Conservation (phyloP, 1,140 invertebrate species). For the Temnothorax nylanderi region DNA sequence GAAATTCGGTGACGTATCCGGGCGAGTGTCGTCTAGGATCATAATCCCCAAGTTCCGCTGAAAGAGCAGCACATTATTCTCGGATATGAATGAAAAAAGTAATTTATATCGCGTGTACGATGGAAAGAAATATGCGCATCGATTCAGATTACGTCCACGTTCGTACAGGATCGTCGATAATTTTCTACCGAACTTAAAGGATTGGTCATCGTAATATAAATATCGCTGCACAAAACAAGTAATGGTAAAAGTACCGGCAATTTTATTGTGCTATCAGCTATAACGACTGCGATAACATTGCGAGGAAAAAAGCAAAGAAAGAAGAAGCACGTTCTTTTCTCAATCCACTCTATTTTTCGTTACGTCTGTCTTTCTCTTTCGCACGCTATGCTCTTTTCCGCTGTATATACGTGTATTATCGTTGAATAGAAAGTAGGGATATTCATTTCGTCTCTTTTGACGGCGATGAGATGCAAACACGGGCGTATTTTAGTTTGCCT, state of each 20-base stretch:
- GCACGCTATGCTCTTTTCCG: neutral
- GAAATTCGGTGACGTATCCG: slow-evolving; percentile 98
- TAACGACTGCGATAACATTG: neutral
- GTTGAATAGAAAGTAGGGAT: slow-evolving; percentile 73
- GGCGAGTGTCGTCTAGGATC: slow-evolving; percentile 95
- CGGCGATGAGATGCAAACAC: slow-evolving; percentile 83
- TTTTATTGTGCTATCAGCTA: neutral
- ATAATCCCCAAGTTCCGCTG: slow-evolving; percentile 99
- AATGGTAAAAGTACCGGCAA: neutral
- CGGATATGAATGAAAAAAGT: neutral
- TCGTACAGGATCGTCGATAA: neutral
- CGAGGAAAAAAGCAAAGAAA: neutral
- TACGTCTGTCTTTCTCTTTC: slow-evolving; percentile 1
- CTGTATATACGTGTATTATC: slow-evolving; percentile 35
- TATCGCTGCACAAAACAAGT: neutral
- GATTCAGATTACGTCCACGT: neutral
- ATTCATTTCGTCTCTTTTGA: slow-evolving; percentile 83
- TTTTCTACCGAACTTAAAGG: neutral
- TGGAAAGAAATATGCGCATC: neutral
- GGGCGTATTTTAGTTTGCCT: slow-evolving; percentile 64
- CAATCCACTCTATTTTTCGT: neutral
- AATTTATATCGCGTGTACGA: neutral
- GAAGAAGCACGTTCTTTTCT: neutral
- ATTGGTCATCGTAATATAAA: neutral
- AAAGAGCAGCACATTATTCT: slow-evolving; percentile 75